A percentile compares a stretch with the other conserved stretches of the same genome.
Conservation (phyloP, 2,113 vertebrate species). For the Indicator indicator region DNA sequence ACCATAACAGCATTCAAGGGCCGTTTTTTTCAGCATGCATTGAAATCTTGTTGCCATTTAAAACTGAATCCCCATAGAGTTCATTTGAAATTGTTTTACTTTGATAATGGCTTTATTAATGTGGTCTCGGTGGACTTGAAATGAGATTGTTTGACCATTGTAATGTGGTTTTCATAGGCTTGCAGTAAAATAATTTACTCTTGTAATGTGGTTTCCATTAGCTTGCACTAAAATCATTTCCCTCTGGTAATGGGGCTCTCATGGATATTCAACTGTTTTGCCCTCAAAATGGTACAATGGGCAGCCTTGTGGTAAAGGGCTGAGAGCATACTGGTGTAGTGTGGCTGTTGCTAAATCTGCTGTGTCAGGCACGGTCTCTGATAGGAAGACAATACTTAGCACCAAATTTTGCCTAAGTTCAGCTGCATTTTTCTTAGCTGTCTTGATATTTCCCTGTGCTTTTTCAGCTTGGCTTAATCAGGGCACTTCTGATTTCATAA, state of each 20-base stretch:
- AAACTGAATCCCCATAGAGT: conserved; percentile 74
- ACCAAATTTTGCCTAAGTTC: not conserved
- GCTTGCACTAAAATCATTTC: conserved; percentile 78
- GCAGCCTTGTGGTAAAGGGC: conserved; percentile 43
- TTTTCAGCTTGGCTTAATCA: not conserved
- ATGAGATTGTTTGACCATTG: conserved; percentile 82
- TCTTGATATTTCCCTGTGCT: not conserved
- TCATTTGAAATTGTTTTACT: conserved; percentile 80
- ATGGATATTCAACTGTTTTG: conserved; percentile 71
- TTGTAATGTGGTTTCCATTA: conserved; percentile 81
- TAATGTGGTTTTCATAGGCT: conserved; percentile 78
- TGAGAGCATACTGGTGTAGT: not conserved
- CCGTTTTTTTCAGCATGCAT: conserved; percentile 61
- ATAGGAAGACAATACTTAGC: not conserved
- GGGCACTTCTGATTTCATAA: not conserved
- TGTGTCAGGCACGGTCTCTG: conserved; percentile 9
- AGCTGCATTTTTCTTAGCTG: not conserved
- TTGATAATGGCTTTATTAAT: conserved; percentile 82
- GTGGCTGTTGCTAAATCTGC: conserved; percentile 10
- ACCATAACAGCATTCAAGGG: conserved; percentile 58
- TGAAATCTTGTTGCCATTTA: conserved; percentile 78
- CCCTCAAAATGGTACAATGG: conserved; percentile 56
- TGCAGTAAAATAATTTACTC: conserved; percentile 80
- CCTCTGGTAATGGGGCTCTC: conserved; percentile 71
- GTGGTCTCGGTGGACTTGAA: conserved; percentile 76